Evolutionary conservation across 2,888 invertebrate genomes (phyloP).

Genomic region (Pogonocherus hispidulus): DNA sequence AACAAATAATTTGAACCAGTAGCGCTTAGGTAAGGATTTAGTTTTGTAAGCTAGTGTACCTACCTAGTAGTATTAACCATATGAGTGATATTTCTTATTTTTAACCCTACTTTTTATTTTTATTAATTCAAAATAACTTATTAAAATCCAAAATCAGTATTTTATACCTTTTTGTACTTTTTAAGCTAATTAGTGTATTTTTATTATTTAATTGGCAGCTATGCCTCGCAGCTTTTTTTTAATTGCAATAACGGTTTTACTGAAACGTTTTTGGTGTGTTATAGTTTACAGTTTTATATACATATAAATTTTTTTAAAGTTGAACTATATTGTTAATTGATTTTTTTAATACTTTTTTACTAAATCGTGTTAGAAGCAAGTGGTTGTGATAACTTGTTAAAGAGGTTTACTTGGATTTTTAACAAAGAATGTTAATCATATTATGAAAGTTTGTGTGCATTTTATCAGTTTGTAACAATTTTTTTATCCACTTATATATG

Average conservation of each 20-base stretch:
- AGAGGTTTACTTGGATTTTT: constrained; percentile 39
- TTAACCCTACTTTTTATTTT: constrained; percentile 52
- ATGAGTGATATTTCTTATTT: constrained; percentile 66
- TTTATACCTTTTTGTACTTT: constrained; percentile 65
- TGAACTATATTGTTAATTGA: constrained; percentile 32
- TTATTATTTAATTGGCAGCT: constrained; percentile 57
- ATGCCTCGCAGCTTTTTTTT: constrained; percentile 43
- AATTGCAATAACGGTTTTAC: constrained; percentile 47
- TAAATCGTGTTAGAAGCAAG: constrained; percentile 42
- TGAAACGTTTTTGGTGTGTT: constrained; percentile 32
- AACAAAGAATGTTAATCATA: constrained; percentile 39
- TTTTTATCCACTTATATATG: constrained; percentile 45
- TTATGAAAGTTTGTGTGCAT: constrained; percentile 45
- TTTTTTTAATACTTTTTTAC: constrained; percentile 34
- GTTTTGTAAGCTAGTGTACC: constrained; percentile 26
- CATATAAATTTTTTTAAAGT: constrained; percentile 29
- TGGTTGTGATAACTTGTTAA: constrained; percentile 56
- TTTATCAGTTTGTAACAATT: constrained; percentile 49
- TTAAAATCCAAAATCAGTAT: constrained; percentile 65
- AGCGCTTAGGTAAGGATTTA: neutral
- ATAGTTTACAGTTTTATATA: constrained; percentile 30
- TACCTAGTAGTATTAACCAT: constrained; percentile 66
- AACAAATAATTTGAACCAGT: neutral
- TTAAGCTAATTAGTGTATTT: constrained; percentile 48
- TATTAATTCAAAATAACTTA: constrained; percentile 58